Percentiles rank a stretch among this genome's conserved stretches.
phyloP scores from a whole-genome alignment of 2,888 invertebrate species.

The Biston stratarius region DNA sequence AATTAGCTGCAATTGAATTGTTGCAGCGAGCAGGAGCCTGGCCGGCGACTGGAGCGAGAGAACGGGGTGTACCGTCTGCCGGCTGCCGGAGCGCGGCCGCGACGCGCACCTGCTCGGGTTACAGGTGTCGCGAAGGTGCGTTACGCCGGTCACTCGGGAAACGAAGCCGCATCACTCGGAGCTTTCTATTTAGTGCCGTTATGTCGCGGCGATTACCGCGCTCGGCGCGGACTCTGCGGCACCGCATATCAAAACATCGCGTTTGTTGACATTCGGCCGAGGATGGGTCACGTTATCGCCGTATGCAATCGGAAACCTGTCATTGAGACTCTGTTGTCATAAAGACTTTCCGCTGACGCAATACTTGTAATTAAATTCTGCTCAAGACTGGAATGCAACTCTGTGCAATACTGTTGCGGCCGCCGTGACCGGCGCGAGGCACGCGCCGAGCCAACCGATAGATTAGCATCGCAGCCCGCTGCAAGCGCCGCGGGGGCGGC shows the following conservation, averaged over 20 bases:
- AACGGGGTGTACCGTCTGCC: not conserved
- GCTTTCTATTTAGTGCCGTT: constrained; percentile 29
- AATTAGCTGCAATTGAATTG: constrained; percentile 30
- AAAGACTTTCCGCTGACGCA: too few species aligned
- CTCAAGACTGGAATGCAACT: too few species aligned
- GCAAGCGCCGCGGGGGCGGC: too few species aligned
- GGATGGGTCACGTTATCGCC: not conserved
- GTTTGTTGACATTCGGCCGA: not conserved
- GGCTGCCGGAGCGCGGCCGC: constrained; percentile 1
- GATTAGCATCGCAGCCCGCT: too few species aligned
- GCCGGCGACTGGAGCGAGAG: constrained; percentile 21
- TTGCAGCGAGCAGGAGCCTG: constrained; percentile 23
- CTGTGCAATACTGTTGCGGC: too few species aligned
- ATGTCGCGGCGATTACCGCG: not conserved
- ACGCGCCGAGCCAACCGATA: too few species aligned
- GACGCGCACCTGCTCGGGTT: constrained; percentile 22
- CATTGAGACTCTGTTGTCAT: too few species aligned
- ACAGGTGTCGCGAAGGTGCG: constrained; percentile 20
- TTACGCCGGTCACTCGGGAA: constrained; percentile 34
- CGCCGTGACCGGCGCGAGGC: too few species aligned
- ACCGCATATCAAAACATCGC: not conserved
- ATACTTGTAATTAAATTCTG: too few species aligned
- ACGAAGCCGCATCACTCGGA: constrained; percentile 20
- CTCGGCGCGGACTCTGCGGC: constrained; percentile 6
- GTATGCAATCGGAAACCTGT: too few species aligned